Percentiles rank a stretch among this genome's conserved stretches.
phyloP scores from a whole-genome alignment of 2,888 invertebrate species.

The Hemaris fuciformis region DNA sequence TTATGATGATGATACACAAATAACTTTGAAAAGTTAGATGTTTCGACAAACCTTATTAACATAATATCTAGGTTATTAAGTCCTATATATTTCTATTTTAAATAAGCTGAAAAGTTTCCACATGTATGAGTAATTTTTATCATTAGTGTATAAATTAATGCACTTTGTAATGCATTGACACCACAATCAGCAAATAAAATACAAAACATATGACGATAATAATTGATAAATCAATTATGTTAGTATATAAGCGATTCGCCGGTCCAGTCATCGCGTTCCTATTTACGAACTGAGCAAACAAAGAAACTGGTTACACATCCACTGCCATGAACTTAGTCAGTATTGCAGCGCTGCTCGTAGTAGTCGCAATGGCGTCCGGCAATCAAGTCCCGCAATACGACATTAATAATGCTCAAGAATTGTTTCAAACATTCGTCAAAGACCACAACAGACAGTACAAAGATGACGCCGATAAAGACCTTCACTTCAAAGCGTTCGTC shows the following conservation, averaged over 20 bases:
- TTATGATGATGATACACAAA: too few species aligned
- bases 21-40: too few species aligned
- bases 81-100: too few species aligned
- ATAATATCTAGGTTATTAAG: too few species aligned
- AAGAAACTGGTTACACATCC: not conserved
- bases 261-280: not conserved
- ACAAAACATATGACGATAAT: not conserved
- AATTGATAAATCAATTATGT: not conserved
- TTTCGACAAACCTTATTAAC: too few species aligned
- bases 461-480: slow-evolving; percentile 38
- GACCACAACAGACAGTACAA: slow-evolving; percentile 42
- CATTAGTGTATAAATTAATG: not conserved
- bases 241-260: not conserved
- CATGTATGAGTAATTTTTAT: not conserved
- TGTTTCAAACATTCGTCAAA: slow-evolving; percentile 44
- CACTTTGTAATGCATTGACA: not conserved
- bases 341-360: slow-evolving; percentile 21
- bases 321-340: slow-evolving; percentile 14
- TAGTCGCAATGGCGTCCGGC: slow-evolving; percentile 28
- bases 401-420: slow-evolving; percentile 28
- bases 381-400: slow-evolving; percentile 30
- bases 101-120: too few species aligned
- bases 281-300: not conserved
- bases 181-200: not conserved
- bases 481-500: slow-evolving; percentile 42